These are phyloP conservation scores for Mimachlamys varia DNA, from an alignment of 2,888 invertebrate genomes.

Conservation along the genomic window DNA sequence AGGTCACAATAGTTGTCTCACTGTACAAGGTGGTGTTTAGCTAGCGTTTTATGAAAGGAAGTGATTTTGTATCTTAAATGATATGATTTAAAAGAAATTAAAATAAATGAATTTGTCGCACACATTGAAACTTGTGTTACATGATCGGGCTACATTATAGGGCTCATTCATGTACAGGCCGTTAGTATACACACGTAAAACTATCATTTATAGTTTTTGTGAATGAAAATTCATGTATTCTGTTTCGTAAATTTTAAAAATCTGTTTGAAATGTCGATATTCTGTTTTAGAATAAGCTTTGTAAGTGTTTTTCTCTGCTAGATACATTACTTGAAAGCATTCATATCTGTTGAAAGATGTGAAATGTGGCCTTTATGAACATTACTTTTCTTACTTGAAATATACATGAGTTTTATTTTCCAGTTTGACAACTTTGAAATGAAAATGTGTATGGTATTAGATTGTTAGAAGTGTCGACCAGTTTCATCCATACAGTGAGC, in stretches of 20 bases:
- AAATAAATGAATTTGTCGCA: constrained; percentile 18
- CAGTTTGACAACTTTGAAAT: too few species aligned
- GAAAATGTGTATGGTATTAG: too few species aligned
- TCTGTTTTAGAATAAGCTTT: too few species aligned
- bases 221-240: background rate
- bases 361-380: too few species aligned
- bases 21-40: background rate
- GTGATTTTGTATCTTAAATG: background rate
- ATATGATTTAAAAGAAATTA: constrained; percentile 19
- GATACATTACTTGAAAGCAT: too few species aligned
- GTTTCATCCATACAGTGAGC: too few species aligned
- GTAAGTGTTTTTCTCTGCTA: background rate
- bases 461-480: too few species aligned
- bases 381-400: too few species aligned
- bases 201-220: background rate
- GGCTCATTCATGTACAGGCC: background rate
- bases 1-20: background rate
- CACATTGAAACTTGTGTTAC: background rate
- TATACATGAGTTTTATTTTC: too few species aligned
- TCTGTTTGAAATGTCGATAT: background rate
- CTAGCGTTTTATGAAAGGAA: background rate
- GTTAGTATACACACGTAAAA: background rate
- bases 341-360: too few species aligned
- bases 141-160: background rate
- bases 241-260: background rate